Base-by-base conservation (phyloP, 2,888 invertebrate species). In the Odiellus spinosus region DNA sequence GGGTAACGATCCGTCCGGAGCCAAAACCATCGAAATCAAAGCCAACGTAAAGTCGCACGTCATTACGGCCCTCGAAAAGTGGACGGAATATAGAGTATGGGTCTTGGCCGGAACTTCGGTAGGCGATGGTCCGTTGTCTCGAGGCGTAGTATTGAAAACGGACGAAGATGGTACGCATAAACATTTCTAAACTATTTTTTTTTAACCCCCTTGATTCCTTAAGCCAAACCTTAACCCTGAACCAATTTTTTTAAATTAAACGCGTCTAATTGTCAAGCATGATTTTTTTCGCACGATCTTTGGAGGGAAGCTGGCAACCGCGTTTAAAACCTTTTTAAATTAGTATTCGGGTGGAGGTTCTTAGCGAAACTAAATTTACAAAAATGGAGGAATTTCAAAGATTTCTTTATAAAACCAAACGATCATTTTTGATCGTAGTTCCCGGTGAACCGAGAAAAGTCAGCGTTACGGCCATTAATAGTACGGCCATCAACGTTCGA, bases 1-100 rank as follows among this genome's bases (percentile, higher is more conserved):
- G 14, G 10, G 12, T n/a, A 39, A 46, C 78, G 61, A 80, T 42
- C 58, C 82, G 54, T 85, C 86, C 69, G 80, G 81, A 55, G 85
- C 77, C 50, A 76, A 80, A 63, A 54, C 55, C 17, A 49, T 55
- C 55, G 64, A 61, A 15, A 61, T 65, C 33, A 62, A 62, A 40
- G 63, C 65, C 15, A 50, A 56, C 20, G 51, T 55, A 33, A 53
- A 53, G 38, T 55, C 59, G 63, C 80, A 84, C 70, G 72, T 80
- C 55, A 74, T 93, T 70, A 84, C 86, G 66, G 86, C 87, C 69
- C 77, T 95, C 63, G 81, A 82, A 66, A 81, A 84, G 54, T 95
- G 88, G 88, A 91, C 91, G 51, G 82, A 86, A 68, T 96, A 96
- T 75, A 80, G 87, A 68, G 81, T 96, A 63, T 90, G 90, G 88